Evolutionary conservation across 2,888 invertebrate species (phyloP), one percentile per base, ranked within the genome.

Genomic region (Lasioglossum vierecki): DNA sequence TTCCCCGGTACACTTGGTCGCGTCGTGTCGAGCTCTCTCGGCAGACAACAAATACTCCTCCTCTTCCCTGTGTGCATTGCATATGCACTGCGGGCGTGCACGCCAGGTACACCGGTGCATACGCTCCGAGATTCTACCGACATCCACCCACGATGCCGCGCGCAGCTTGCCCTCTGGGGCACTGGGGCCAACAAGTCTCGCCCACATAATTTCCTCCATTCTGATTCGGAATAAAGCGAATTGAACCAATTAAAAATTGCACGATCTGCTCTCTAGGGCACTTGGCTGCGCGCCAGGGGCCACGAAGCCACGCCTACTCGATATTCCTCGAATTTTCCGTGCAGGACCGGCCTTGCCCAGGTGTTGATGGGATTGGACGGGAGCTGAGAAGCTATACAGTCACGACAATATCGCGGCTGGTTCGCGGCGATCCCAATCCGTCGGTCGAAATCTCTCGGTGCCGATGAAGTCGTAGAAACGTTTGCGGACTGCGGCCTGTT

Each of bases 391-490:
- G 63, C 63, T 30, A 13, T 60, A 60, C 13, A 26, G 60, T 13
- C n/a, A 13, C 26, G 60, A 63, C 30, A 63, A 63, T 63, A 30
- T 30, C 30, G 30, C 2, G 63, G 15, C 3, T 15, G 30, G 13
- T 2, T 53, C 63, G 63, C 26, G 26, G 66, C 86, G 87, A 87
- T 91, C 87, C 87, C 89, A 91, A 92, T 91, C 90, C 88, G 81
- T n/a, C 46, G 46, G 81, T 39, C 68, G 68, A 90, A 91, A 91
- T 92, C 89, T 91, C 89, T 88, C 89, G 83, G 79, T 80, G 86
- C 81, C 80, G 86, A 86, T 82, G 91, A 91, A 91, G 91, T 89
- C 92, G 88, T 92, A 92, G 85, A 82, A 90, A 73, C 84, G 87
- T 71, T 26, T 6, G 39, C 22, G 68, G 15, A n/a, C 39, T 11